Conservation (phyloP, 2,113 vertebrate genomes). For the Conger conger region DNA sequence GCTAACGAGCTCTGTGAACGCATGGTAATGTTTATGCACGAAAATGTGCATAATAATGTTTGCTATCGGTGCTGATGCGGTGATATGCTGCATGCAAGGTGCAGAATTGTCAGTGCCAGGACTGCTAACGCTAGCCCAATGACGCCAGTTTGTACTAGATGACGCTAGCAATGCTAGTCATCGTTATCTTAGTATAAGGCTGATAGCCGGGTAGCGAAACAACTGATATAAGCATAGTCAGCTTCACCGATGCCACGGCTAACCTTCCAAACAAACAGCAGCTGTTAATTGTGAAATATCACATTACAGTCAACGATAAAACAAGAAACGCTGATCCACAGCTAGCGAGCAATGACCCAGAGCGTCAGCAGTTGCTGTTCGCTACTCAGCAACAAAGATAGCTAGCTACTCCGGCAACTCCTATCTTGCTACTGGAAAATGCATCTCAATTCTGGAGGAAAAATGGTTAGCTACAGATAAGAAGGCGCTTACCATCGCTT, state of each 20-base stretch:
- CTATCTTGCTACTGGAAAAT: conserved; percentile 19
- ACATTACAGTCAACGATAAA: neutral
- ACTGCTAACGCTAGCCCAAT: neutral
- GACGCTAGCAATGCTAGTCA: neutral
- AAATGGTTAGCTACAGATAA: neutral
- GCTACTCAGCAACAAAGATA: conserved; percentile 31
- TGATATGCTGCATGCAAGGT: neutral
- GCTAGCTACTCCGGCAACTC: conserved; percentile 56
- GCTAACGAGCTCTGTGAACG: neutral
- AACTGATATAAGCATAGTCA: neutral
- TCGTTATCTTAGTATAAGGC: neutral
- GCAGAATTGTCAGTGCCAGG: neutral
- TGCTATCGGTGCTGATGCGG: neutral
- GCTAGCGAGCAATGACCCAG: neutral
- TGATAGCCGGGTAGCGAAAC: neutral
- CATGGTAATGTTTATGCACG: neutral
- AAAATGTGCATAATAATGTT: neutral
- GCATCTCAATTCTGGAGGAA: neutral
- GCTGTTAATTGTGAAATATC: neutral
- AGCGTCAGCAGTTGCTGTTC: conserved; percentile 23
- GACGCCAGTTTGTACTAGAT: neutral
- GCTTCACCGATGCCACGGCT: neutral
- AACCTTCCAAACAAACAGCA: neutral
- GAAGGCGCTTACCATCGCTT: conserved; percentile 85
- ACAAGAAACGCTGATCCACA: neutral